Base-by-base conservation (phyloP, 2,113 vertebrate genomes). In the Chiloscyllium plagiosum region DNA sequence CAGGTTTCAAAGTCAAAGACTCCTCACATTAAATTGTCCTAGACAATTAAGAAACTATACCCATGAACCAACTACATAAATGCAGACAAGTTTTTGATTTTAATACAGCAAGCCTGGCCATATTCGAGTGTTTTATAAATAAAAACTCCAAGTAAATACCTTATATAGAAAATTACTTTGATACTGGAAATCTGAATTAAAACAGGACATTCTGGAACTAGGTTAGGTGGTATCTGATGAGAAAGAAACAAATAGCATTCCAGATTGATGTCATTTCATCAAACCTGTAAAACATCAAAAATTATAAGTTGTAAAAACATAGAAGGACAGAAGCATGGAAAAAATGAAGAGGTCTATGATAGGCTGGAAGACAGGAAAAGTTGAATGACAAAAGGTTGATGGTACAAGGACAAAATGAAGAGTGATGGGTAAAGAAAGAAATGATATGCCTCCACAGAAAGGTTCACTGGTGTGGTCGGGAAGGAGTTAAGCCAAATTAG, bases 1-100 rank as follows among this genome's bases (percentile, higher is more conserved):
- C 12, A 66, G 89, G 89, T 66, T 92, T 92, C 89, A 37, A 65
- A 92, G 56, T n/a, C 61, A 92, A 92, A 92, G 89, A 61, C 33
- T 37, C 56, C 66, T 92, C 61, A 66, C 89, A 92, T 66, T 66
- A 17, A 66, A 92, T 66, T 92, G 89, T 92, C 89, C 17, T 6
- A 26, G 24, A 42, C 42, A 94, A 94, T 94, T 94, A 47, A 70
- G 93, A 70, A 70, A 94, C 37, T 94, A 26, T 26, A 70, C 93
- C 68, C 66, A 15, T 4, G 70, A 94, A 1, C n/a, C 42, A 70
- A 70, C 5, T 92, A 22, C 47, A 70, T 33, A 50, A 70, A 19
- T 42, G 37, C 19, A 50, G 2, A 12, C 17, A 92, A 17, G 68
- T n/a, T 70, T 69, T 94, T 94, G 66, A 87, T 52, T 87, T 52